Conservation (phyloP, 2,797 vertebrate species). For the Sebastes cheni region DNA sequence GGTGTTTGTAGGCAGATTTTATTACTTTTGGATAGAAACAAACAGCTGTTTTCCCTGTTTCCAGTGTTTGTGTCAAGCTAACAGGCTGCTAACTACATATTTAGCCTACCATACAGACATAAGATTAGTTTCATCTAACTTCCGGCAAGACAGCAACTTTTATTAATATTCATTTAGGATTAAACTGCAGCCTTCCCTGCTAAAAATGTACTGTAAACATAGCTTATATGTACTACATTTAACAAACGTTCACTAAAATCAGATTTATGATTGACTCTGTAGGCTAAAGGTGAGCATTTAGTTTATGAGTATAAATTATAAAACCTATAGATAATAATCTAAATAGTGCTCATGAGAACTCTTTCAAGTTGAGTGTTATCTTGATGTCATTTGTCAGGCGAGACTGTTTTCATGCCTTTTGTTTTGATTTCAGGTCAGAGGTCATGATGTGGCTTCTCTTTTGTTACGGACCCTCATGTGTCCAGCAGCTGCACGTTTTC, state of each 20-base stretch:
- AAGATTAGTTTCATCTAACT: not conserved
- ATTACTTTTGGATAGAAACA: not conserved
- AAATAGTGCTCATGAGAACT: not conserved
- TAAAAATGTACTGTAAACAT: not conserved
- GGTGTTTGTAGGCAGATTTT: not conserved
- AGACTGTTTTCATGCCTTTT: constrained; percentile 32
- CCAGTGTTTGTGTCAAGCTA: not conserved
- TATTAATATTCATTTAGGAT: not conserved
- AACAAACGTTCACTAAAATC: not conserved
- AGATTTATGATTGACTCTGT: too few species aligned
- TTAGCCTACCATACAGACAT: not conserved
- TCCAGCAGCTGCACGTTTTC: constrained; percentile 16
- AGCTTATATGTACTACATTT: not conserved
- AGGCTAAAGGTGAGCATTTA: not conserved
- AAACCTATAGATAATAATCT: not conserved
- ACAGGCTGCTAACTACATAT: not conserved
- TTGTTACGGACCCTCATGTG: not conserved
- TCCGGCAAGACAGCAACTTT: too few species aligned
- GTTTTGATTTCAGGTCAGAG: constrained; percentile 12
- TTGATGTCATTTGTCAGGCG: not conserved
- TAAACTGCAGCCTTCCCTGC: not conserved
- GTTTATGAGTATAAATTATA: not conserved
- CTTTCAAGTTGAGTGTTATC: not conserved
- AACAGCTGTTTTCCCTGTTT: not conserved
- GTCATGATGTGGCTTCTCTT: constrained; percentile 10